Evolutionary conservation across 2,888 invertebrate genomes (phyloP), one percentile per base, ranked within the genome.

Genomic region (Thera obeliscata): DNA sequence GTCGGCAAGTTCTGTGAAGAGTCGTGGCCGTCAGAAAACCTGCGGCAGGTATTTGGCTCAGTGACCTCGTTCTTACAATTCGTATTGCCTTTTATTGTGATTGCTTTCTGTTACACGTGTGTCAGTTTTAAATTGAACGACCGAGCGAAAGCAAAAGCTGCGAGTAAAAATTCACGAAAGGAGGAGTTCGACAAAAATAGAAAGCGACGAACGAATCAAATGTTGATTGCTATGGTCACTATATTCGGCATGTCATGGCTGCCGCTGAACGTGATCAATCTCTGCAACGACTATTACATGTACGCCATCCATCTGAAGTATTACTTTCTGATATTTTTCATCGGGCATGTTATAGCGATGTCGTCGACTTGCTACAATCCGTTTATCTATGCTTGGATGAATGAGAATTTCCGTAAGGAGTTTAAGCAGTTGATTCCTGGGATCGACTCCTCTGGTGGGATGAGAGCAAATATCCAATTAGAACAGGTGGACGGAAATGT

Each of bases 241-340:
- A 98, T 99, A 63, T 99, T 99, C 84, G 98, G 98, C 0, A 93
- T 98, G n/a, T 99, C 98, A 46, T 99, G 99, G 98, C 89, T 98
- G 64, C 98, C 98, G 76, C 93, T 99, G 67, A 99, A 99, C 85
- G 91, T 97, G 61, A 96, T 98, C 76, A 99, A 99, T 85, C 95
- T 99, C 48, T 94, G 97, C 78, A 96, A 96, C 81, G 97, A 98
- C 82, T 96, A 98, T 79, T 96, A 97, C 84, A 94, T 95, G 56
- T 95, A 95, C 67, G 96, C 96, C 35, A 96, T 95, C 67, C 94
- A 96, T 71, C 96, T 97, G 95, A 95, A 95, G 59, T 98, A 97
- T 88, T 98, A 98, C 86, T 96, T 96, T 74, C 90, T 98, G n/a
- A 94, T 97, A 76, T 99, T 99, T 85, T 98, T 99, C 89, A 94